phyloP scores from a whole-genome alignment of 2,797 vertebrate species.

The Mormyrops boulengeri region DNA sequence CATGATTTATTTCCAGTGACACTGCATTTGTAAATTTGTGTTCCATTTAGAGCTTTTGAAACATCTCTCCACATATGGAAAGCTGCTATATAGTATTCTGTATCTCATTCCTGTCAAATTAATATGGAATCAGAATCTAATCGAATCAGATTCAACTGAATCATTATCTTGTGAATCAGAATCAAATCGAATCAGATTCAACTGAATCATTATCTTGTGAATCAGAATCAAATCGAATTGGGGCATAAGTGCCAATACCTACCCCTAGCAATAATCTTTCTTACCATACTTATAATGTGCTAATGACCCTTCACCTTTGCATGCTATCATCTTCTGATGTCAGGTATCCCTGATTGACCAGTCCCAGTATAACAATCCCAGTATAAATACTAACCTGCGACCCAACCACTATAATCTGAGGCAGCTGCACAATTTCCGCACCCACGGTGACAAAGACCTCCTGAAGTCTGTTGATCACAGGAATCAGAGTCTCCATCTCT shows the following conservation, averaged over 20 bases:
- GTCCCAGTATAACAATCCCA: background rate
- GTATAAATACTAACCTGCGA: conserved; percentile 60
- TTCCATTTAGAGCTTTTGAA: background rate
- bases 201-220: background rate
- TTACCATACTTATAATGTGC: background rate
- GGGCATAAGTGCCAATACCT: background rate
- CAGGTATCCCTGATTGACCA: background rate
- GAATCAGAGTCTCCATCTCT: conserved; percentile 71
- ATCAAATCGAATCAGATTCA: background rate
- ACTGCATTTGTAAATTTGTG: background rate
- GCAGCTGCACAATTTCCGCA: conserved; percentile 66
- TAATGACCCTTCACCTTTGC: background rate
- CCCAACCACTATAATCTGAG: conserved; percentile 73
- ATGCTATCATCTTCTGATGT: background rate
- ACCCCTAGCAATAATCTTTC: background rate
- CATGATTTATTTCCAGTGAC: background rate
- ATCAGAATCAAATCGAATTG: background rate
- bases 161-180: background rate
- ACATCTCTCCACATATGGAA: background rate
- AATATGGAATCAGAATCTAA: background rate
- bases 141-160: background rate
- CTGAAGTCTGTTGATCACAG: conserved; percentile 72
- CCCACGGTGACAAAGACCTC: conserved; percentile 73
- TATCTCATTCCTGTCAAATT: background rate
- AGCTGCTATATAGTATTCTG: background rate